Evolutionary conservation across 1,140 invertebrate species (phyloP), one percentile per base, ranked within the genome.

Genomic region (Drosophila paulistorum): DNA sequence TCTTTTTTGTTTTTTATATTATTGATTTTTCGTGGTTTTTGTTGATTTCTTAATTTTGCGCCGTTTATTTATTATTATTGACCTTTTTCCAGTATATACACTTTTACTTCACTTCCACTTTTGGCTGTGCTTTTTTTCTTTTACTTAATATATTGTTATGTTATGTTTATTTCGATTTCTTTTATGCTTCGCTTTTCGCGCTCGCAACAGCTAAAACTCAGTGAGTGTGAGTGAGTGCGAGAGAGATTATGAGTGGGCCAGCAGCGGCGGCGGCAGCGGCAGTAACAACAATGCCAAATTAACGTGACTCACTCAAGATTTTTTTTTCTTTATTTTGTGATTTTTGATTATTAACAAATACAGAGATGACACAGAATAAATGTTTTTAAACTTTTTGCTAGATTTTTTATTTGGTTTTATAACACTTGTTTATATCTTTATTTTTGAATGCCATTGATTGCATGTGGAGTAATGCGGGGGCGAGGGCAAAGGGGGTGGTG

Each of bases 11-110:
- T 5, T 48, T 23, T 23, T 51, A 23, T 51, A 11, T 51, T 89
- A 89, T 89, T 90, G 84, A 89, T 89, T 89, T 89, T 89, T 55
- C 78, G 30, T 30, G 26, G 68, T 74, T 76, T 79, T 33, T 62
- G 37, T 42, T 17, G 41, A 45, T 48, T 26, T 66, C 69, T 33
- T 77, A 39, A 39, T 37, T 64, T 48, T 37, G 13, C 20, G 23
- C 11, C 37, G 37, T 39, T 39, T 39, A 39, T 41, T 58, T 55
- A 30, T 58, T 41, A 48, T 51, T 23, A 23, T 61, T 61, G 39
- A 57, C 57, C 30, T 65, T 57, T 45, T 37, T 11, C 41, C 20
- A 35, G 26, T 65, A 55, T 51, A 51, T 41, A 41, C 63, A 57
- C 63, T 65, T 39, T 65, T 57, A 77, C 66, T 77, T 65, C 69